Base-by-base conservation (phyloP, 2,113 vertebrate genomes). In the Lathamus discolor region DNA sequence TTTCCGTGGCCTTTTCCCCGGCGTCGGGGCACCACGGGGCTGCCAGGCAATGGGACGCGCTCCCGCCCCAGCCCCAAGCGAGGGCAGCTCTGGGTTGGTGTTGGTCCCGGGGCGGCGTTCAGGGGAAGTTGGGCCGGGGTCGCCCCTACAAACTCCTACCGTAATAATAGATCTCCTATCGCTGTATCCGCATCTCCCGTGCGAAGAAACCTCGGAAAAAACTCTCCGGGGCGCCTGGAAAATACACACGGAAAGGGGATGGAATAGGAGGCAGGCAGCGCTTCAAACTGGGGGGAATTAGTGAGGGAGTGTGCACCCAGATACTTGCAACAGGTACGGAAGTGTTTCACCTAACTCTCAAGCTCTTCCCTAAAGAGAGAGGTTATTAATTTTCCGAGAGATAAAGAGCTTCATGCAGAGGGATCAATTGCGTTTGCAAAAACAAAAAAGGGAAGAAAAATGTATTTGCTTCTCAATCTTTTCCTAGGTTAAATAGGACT, bases 1-100 rank as follows among this genome's bases (percentile, higher is more conserved):
- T 83, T 84, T 73, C 89, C 81, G 87, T 93, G 96, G 81, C 96
- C 93, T 94, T 89, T 92, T 88, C 63, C 92, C 85, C 81, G 25
- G 9, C 14, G 23, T 49, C 16, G n/a, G 29, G 35, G 57, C 86
- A 6, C 76, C 27, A 28, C 16, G 46, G 20, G 57, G 51, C 79
- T 62, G 82, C 12, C 43, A 28, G 64, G 81, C 55, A 61, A 62
- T 17, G 55, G 51, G 31, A 49, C 46, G 29, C 51, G 5, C 62
- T 20, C 13, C 8, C 25, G 17, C 29, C 31, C 15, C 43, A 23
- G 41, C 54, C 81, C 28, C 2, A 23, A 66, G 78, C 9, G 22
- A 92, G 70, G 66, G 49, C 83, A 61, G 29, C 63, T 43, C 73
- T 9, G 39, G 75, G 52, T 27, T 43, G 31, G 22, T 79, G 52